Conservation (phyloP, 1,140 invertebrate genomes). For the Drosophila dunni region DNA sequence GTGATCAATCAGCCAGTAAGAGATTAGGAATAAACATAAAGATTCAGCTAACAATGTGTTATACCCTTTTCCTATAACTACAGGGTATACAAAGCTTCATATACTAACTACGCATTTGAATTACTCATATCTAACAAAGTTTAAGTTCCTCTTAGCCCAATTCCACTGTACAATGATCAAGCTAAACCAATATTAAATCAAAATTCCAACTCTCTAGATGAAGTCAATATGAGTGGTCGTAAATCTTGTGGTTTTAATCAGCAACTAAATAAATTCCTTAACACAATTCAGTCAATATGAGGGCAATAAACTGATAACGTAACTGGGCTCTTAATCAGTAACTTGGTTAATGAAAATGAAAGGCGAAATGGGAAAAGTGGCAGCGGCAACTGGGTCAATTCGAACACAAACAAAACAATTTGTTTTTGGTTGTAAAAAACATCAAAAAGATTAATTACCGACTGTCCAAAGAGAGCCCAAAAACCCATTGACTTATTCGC, state of each 20-base stretch:
- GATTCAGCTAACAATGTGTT: no score
- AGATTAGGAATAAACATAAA: no score
- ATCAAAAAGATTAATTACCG: constrained; percentile 6
- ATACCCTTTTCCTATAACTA: no score
- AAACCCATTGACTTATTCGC: neutral
- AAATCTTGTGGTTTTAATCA: neutral
- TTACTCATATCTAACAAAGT: no score
- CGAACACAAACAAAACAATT: neutral
- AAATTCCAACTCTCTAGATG: neutral
- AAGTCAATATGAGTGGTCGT: neutral
- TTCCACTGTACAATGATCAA: neutral
- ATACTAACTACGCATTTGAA: no score
- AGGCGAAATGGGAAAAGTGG: neutral
- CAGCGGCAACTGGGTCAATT: constrained; percentile 12
- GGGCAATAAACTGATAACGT: constrained; percentile 31
- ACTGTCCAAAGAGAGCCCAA: neutral
- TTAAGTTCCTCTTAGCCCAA: neutral
- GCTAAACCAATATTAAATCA: neutral
- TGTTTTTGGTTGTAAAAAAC: neutral
- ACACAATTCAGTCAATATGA: neutral
- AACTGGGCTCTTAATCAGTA: constrained; percentile 11
- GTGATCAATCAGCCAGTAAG: no score
- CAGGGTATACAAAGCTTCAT: no score
- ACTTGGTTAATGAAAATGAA: constrained; percentile 1
- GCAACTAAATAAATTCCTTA: neutral